phyloP scores from a whole-genome alignment of 2,797 vertebrate genomes.

The Psittacula derbiana region DNA sequence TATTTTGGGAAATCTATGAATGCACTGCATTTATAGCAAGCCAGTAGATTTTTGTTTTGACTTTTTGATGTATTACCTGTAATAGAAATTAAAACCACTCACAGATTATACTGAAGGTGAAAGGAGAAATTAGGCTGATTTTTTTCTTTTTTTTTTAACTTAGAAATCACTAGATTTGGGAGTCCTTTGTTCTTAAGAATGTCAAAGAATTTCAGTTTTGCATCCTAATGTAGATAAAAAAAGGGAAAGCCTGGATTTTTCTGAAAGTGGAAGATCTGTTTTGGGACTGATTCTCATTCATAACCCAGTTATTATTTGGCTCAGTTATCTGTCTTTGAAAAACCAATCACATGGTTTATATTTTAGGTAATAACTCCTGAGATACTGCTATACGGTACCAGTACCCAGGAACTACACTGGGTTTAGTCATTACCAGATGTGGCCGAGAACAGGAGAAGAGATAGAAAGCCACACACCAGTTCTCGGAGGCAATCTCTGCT shows the following conservation, averaged over 20 bases:
- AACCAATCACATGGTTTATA: neutral
- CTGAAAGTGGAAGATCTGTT: neutral
- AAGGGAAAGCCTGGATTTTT: neutral
- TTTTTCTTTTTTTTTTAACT: neutral
- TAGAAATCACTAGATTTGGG: neutral
- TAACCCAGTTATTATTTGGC: neutral
- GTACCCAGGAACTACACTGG: neutral
- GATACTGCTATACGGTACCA: neutral
- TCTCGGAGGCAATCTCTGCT: neutral
- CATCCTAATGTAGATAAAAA: rapidly evolving
- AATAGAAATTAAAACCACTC: neutral
- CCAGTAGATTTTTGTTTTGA: neutral
- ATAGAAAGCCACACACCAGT: rapidly evolving
- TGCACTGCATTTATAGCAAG: neutral
- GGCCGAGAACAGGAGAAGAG: neutral
- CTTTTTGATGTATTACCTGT: neutral
- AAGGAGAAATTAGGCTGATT: neutral
- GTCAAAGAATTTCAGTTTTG: neutral
- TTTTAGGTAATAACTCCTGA: neutral
- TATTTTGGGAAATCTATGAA: neutral
- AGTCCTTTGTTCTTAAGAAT: neutral
- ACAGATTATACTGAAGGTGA: neutral
- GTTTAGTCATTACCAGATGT: neutral
- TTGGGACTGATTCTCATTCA: neutral
- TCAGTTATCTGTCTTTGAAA: neutral